Evolutionary conservation across 2,888 invertebrate species (phyloP).

Genomic region (Lithodes maja): DNA sequence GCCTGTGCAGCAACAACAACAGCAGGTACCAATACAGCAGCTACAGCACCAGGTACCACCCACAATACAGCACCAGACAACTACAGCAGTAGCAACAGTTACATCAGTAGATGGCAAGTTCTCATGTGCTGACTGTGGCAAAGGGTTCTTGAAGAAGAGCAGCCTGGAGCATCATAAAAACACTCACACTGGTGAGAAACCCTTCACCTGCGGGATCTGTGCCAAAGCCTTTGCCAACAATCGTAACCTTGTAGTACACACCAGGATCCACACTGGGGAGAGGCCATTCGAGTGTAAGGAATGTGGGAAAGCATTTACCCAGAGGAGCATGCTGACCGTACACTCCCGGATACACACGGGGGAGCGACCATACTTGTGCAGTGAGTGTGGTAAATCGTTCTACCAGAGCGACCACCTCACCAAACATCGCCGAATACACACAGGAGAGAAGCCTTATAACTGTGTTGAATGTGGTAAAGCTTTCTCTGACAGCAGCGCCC

Average conservation of each 20-base stretch:
- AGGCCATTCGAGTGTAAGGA: conserved; percentile 60
- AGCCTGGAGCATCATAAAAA: conserved; percentile 61
- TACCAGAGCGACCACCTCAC: conserved; percentile 66
- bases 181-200: conserved; percentile 65
- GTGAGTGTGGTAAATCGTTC: conserved; percentile 68
- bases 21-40: conserved; percentile 13
- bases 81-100: background rate
- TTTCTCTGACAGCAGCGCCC: conserved; percentile 66
- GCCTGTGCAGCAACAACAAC: conserved; percentile 56
- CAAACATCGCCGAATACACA: conserved; percentile 67
- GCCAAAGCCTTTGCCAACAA: conserved; percentile 64
- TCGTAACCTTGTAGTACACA: conserved; percentile 65
- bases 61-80: conserved; percentile 28
- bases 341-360: conserved; percentile 68
- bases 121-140: conserved; percentile 62
- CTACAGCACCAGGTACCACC: conserved; percentile 35
- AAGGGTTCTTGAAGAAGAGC: conserved; percentile 56
- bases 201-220: conserved; percentile 59
- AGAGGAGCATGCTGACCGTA: conserved; percentile 64
- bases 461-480: conserved; percentile 67
- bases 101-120: conserved; percentile 45
- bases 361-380: conserved; percentile 67
- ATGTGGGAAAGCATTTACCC: conserved; percentile 67
- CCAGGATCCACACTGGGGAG: conserved; percentile 66
- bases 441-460: conserved; percentile 60